Conservation (phyloP, 2,888 invertebrate species). For the Chymomyza amoena region DNA sequence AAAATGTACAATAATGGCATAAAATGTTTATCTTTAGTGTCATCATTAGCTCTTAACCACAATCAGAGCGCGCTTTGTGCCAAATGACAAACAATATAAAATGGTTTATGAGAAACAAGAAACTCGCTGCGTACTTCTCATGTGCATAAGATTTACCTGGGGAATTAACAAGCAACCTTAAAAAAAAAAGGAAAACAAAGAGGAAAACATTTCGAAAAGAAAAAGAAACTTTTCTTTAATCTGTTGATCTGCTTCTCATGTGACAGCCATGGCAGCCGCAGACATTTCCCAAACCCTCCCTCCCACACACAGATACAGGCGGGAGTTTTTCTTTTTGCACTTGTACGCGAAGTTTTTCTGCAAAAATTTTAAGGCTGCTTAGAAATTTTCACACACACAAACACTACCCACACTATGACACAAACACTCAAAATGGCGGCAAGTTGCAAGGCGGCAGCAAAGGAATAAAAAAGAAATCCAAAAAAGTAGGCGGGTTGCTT, state of each 20-base stretch:
- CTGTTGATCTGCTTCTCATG: slow-evolving; percentile 63
- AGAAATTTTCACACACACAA: slow-evolving; percentile 46
- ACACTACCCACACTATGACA: not conserved
- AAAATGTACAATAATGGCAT: not conserved
- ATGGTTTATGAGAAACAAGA: slow-evolving; percentile 36
- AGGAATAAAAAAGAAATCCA: not conserved
- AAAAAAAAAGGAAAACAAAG: slow-evolving; percentile 1
- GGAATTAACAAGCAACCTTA: slow-evolving; percentile 42
- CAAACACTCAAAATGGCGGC: slow-evolving; percentile 17
- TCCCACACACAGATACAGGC: not conserved
- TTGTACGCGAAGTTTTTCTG: slow-evolving; percentile 24
- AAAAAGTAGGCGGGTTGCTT: not conserved
- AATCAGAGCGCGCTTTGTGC: slow-evolving; percentile 59
- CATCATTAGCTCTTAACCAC: slow-evolving; percentile 61
- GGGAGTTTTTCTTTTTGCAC: slow-evolving; percentile 22
- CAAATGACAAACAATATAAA: slow-evolving; percentile 57
- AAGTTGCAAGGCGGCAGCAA: slow-evolving; percentile 22
- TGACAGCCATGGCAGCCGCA: slow-evolving; percentile 21
- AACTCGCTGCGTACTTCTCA: slow-evolving; percentile 18
- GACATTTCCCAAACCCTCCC: not conserved
- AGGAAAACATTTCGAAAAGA: slow-evolving; percentile 13
- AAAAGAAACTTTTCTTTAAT: slow-evolving; percentile 56
- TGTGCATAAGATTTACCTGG: slow-evolving; percentile 41
- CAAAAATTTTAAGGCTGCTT: slow-evolving; percentile 59
- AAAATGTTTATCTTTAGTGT: slow-evolving; percentile 51